Evolutionary conservation across 1,140 invertebrate genomes (phyloP).

Genomic region (Adoxophyes honmai): DNA sequence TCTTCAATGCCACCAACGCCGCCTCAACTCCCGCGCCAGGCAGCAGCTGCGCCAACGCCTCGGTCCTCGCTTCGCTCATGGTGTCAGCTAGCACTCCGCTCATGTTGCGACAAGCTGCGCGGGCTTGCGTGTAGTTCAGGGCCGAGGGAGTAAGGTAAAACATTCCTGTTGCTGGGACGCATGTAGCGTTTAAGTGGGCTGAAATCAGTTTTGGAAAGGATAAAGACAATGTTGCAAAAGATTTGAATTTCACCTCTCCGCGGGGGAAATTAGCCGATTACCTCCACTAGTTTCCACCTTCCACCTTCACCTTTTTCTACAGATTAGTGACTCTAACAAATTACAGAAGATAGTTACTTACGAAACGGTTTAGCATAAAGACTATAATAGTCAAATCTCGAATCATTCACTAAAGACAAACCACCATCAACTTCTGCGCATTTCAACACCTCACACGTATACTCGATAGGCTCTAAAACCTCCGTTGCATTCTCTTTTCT

Average conservation of each 20-base stretch:
- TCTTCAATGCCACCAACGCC: conserved; percentile 78
- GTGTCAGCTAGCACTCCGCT: conserved; percentile 79
- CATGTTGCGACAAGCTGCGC: conserved; percentile 70
- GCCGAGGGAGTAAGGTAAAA: conserved; percentile 73
- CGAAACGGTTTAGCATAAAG: conserved; percentile 73
- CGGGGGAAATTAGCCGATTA: too few species aligned
- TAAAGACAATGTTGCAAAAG: too few species aligned
- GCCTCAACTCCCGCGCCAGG: conserved; percentile 34
- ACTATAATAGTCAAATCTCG: conserved; percentile 80
- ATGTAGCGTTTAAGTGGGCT: conserved; percentile 76
- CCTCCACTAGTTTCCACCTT: too few species aligned
- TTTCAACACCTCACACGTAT: conserved; percentile 75
- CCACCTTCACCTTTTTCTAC: too few species aligned
- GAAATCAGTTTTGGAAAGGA: conserved; percentile 27
- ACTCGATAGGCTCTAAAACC: conserved; percentile 52
- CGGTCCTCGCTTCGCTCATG: conserved; percentile 77
- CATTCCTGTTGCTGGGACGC: conserved; percentile 79
- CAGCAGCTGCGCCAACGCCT: conserved; percentile 72
- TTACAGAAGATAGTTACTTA: conserved; percentile 67
- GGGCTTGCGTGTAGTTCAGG: conserved; percentile 78
- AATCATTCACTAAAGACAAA: conserved; percentile 70
- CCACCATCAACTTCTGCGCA: conserved; percentile 79
- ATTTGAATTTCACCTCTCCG: too few species aligned
- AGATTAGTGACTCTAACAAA: too few species aligned
- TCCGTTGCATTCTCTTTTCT: conserved; percentile 25